Evolutionary conservation across 2,113 vertebrate genomes (phyloP), one percentile per base, ranked within the genome.

Genomic region (Sander lucioperca): DNA sequence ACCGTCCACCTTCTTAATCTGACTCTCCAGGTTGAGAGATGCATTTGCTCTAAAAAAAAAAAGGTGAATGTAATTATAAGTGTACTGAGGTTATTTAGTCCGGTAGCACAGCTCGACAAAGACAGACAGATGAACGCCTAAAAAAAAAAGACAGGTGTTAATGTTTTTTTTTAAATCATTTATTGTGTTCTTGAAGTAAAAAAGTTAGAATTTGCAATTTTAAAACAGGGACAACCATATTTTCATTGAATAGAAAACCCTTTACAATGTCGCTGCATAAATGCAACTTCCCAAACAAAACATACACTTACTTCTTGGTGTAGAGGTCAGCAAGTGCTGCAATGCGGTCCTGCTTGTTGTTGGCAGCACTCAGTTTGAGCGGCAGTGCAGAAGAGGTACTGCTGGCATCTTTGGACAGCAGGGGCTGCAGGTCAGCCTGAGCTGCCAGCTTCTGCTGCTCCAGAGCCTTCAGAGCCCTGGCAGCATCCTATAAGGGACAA

Each of bases 21-120:
- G 97, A 79, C 56, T 94, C 89, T 98, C 97, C 91, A 99, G 91
- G 33, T 96, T 96, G 74, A 97, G 93, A n/a, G 97, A 95, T 15
- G 97, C 95, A 72, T 96, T 96, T 47, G 97, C 96, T 89, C 98
- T 99, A 80, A 59, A 43, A 59, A 30, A 63, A 77, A 53, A 13
- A 74, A 6, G 1, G 43, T 19, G 25, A 48, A 70, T 36, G 3
- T 47, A 12, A 5, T 23, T 4, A 7, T 45, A 15, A 43, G 13
- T 65, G 36, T 6, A 27, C 4, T 57, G 10, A 43, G 8, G 69
- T 45, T 15, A 66, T 23, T 64, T 6, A 5, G 1, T 27, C 21
- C 3, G 14, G 13, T 11, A 58, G 25, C 21, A 48, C 8, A 33
- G 33, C 18, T 13, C 1, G 6, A 12, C 3, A 36, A 56, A 63